Conservation (phyloP, 1,140 invertebrate species). For the Cydia pomonella region DNA sequence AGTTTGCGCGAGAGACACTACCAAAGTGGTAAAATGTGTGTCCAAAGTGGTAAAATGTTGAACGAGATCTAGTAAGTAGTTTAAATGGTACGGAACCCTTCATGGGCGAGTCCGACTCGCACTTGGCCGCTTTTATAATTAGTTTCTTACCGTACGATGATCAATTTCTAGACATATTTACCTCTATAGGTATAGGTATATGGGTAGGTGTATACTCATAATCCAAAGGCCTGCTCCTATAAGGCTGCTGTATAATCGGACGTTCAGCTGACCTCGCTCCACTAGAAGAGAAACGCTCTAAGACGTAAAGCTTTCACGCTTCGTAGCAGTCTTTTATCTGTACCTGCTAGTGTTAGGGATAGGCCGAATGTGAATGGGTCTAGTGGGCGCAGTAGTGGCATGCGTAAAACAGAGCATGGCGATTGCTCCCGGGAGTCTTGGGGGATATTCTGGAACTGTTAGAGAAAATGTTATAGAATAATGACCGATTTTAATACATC, state of each 20-base stretch:
- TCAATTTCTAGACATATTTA: neutral
- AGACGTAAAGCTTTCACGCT: neutral
- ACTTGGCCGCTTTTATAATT: too few species aligned
- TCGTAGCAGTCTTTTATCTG: neutral
- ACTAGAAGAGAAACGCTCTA: neutral
- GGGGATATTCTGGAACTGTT: neutral
- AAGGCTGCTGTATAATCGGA: neutral
- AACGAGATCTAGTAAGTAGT: too few species aligned
- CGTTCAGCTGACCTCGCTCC: neutral
- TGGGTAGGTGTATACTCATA: too few species aligned
- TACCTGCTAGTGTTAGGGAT: conserved; percentile 9
- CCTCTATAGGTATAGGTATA: neutral
- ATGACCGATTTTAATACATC: too few species aligned
- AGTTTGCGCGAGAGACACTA: too few species aligned
- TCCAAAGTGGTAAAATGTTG: too few species aligned
- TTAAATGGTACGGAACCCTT: too few species aligned
- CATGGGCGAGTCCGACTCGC: too few species aligned
- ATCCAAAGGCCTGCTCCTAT: too few species aligned
- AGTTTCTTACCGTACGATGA: neutral
- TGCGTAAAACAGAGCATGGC: conserved; percentile 2
- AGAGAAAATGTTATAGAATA: neutral
- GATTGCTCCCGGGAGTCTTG: conserved; percentile 9
- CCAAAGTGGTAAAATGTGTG: too few species aligned
- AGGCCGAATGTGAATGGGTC: conserved; percentile 13
- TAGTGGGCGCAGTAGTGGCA: conserved; percentile 11